phyloP scores from a whole-genome alignment of 2,113 vertebrate species.

The Alligator sinensis region DNA sequence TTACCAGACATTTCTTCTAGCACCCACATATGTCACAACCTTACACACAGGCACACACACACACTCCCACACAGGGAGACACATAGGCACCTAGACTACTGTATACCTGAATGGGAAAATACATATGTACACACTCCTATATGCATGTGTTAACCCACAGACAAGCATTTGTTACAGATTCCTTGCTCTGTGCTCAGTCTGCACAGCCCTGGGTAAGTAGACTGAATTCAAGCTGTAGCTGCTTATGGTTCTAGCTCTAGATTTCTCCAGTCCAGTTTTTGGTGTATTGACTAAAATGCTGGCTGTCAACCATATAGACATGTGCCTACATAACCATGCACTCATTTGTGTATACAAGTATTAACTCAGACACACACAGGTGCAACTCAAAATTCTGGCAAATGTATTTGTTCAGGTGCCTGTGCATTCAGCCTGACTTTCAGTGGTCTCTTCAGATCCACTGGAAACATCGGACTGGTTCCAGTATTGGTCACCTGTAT shows the following conservation, averaged over 20 bases:
- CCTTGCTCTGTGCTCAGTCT: not conserved
- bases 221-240: not conserved
- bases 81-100: accelerated
- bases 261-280: accelerated
- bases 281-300: not conserved
- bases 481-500: not conserved
- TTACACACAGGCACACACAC: not conserved
- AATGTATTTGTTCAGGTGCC: not conserved
- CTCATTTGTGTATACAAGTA: not conserved
- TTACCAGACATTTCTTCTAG: not conserved
- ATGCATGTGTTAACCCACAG: accelerated
- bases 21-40: not conserved
- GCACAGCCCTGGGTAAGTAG: not conserved
- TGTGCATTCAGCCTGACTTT: not conserved
- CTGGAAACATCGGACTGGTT: not conserved
- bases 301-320: not conserved
- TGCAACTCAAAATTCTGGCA: too few relatives aligned
- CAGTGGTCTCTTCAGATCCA: not conserved
- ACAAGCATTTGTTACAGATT: not conserved
- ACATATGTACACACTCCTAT: accelerated
- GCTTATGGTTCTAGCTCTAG: accelerated
- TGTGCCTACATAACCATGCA: not conserved
- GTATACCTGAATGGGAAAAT: accelerated
- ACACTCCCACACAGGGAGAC: not conserved
- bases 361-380: too few relatives aligned